These are phyloP conservation scores for Sitta carolinensis DNA, from an alignment of 2,797 vertebrate species.

Conservation along the genomic window DNA sequence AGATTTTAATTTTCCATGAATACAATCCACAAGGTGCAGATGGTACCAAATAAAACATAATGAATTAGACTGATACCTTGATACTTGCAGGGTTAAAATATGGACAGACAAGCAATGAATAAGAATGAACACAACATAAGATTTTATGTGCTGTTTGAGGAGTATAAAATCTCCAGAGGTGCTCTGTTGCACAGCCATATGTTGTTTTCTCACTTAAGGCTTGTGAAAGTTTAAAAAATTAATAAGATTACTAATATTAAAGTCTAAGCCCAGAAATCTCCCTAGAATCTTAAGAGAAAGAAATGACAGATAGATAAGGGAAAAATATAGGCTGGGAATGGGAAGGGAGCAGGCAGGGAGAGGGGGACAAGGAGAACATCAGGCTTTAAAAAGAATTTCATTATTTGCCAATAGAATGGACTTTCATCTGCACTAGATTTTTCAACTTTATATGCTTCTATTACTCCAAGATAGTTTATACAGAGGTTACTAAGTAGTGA, in stretches of 20 bases:
- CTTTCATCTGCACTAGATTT: background rate
- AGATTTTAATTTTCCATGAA: constrained; percentile 55
- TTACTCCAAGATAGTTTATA: background rate
- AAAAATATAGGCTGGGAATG: background rate
- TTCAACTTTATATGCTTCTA: background rate
- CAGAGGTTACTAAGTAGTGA: background rate
- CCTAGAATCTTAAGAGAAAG: constrained; percentile 15
- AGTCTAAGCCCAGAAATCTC: background rate
- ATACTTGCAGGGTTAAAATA: constrained; percentile 67
- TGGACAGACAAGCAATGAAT: constrained; percentile 50
- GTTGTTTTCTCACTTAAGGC: constrained; percentile 36
- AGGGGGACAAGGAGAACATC: no score
- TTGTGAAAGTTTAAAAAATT: constrained; percentile 62
- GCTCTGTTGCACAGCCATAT: constrained; percentile 58
- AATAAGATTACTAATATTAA: constrained; percentile 63
- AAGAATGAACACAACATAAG: constrained; percentile 42
- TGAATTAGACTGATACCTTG: constrained; percentile 49
- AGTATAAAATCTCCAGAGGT: constrained; percentile 57
- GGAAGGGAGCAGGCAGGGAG: accelerated
- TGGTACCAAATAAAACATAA: constrained; percentile 62
- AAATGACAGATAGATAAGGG: background rate
- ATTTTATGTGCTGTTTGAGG: constrained; percentile 27
- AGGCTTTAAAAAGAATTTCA: background rate
- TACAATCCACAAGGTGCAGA: background rate
- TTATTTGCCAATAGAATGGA: background rate